These are phyloP conservation scores for Charadrius vociferus DNA, from an alignment of 2,113 vertebrate genomes.

Conservation along the genomic window DNA sequence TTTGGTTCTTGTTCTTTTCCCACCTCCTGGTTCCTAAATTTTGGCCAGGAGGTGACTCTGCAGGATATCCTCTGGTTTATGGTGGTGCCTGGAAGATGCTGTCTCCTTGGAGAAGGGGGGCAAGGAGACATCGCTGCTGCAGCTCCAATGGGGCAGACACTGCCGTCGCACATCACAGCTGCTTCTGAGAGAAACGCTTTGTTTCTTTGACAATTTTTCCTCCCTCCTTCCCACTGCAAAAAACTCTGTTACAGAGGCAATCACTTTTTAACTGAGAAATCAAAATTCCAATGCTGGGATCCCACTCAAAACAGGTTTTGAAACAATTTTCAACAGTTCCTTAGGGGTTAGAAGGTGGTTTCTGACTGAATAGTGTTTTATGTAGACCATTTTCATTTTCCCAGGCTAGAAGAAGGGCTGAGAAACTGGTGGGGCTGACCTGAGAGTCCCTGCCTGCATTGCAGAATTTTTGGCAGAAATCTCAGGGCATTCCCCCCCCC, in stretches of 20 bases:
- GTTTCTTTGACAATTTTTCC: background rate
- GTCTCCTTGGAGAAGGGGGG: background rate
- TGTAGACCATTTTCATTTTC: background rate
- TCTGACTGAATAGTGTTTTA: background rate
- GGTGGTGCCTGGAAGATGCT: background rate
- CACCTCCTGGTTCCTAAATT: background rate
- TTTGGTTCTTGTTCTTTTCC: background rate
- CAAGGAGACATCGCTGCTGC: background rate
- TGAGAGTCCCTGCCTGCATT: background rate
- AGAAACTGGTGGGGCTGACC: background rate
- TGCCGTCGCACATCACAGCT: rapidly evolving
- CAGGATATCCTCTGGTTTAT: background rate
- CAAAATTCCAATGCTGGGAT: background rate
- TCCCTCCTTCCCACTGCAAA: background rate
- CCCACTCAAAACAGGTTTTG: background rate
- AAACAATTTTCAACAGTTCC: background rate
- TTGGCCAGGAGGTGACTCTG: background rate
- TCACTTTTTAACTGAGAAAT: background rate
- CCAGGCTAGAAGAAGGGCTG: background rate
- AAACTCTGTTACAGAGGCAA: background rate
- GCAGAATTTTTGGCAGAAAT: background rate
- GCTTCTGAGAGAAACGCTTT: background rate
- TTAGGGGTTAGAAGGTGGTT: background rate
- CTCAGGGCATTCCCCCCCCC: background rate
- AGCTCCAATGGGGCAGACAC: background rate